Conservation (phyloP, 2,113 vertebrate species). For the Callopanchax toddi region DNA sequence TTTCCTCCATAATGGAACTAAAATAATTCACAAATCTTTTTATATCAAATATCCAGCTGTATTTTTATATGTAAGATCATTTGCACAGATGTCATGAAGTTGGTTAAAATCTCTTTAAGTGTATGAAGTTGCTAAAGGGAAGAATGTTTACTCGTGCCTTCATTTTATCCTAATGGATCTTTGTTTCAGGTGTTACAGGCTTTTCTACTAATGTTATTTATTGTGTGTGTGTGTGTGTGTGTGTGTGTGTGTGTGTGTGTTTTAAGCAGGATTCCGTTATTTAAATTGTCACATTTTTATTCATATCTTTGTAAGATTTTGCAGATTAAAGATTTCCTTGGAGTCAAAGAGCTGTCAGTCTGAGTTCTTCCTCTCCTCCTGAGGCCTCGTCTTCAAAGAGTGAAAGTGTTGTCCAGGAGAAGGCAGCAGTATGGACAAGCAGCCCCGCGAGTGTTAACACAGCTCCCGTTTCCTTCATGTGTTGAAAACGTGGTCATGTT, state of each 20-base stretch:
- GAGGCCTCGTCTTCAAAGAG: no score
- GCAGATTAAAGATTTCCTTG: no score
- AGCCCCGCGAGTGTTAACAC: no score
- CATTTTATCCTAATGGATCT: constrained; percentile 2
- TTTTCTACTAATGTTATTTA: not conserved
- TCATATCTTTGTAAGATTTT: no score
- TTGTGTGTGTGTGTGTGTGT: not conserved
- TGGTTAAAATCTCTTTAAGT: not conserved
- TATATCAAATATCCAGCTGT: not conserved
- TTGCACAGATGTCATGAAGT: constrained; percentile 4
- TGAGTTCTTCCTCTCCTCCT: no score
- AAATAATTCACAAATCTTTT: not conserved
- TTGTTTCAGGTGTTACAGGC: no score
- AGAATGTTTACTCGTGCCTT: constrained; percentile 9
- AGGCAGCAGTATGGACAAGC: not conserved
- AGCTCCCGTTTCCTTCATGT: not conserved
- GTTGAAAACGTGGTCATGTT: not conserved
- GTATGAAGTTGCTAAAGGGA: not conserved
- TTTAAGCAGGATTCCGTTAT: no score
- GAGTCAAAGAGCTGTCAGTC: no score
- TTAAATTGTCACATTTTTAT: no score
- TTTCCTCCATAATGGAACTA: not conserved
- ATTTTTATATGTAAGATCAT: not conserved
- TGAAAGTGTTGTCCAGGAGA: not conserved
- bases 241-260: no score